These are phyloP conservation scores for Phyto melanocephala DNA, from an alignment of 2,888 invertebrate genomes.

Conservation along the genomic window DNA sequence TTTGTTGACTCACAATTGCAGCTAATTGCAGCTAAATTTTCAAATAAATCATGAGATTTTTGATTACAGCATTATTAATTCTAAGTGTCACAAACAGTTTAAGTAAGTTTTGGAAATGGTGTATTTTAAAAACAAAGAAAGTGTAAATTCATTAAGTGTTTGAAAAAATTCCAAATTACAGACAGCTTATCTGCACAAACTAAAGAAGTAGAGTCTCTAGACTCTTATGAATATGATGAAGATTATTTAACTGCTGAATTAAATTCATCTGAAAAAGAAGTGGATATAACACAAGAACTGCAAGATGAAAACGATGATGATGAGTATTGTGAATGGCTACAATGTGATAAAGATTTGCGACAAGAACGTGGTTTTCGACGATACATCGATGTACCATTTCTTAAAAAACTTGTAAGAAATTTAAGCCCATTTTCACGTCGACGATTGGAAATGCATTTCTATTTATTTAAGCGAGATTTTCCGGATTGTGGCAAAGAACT, in stretches of 20 bases:
- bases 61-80: not conserved
- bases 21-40: not conserved
- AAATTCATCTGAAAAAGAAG: not conserved
- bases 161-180: not conserved
- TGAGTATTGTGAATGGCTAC: slow-evolving; percentile 69
- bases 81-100: not conserved
- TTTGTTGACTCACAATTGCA: slow-evolving; percentile 39
- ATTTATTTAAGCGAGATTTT: slow-evolving; percentile 70
- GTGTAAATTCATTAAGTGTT: no score
- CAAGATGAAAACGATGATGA: slow-evolving; percentile 71
- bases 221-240: slow-evolving; percentile 17
- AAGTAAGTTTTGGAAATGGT: slow-evolving; percentile 18
- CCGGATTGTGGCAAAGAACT: slow-evolving; percentile 71
- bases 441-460: slow-evolving; percentile 71
- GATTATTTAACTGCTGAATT: slow-evolving; percentile 16
- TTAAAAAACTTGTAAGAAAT: slow-evolving; percentile 71
- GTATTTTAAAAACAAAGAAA: not conserved
- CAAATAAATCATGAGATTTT: slow-evolving; percentile 19
- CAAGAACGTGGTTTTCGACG: slow-evolving; percentile 68
- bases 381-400: slow-evolving; percentile 70
- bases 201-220: not conserved
- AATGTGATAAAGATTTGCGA: slow-evolving; percentile 72
- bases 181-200: not conserved
- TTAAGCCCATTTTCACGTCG: slow-evolving; percentile 70
- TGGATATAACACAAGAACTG: slow-evolving; percentile 48